phyloP scores from a whole-genome alignment of 2,888 invertebrate genomes.

The Macrosiphum euphorbiae region DNA sequence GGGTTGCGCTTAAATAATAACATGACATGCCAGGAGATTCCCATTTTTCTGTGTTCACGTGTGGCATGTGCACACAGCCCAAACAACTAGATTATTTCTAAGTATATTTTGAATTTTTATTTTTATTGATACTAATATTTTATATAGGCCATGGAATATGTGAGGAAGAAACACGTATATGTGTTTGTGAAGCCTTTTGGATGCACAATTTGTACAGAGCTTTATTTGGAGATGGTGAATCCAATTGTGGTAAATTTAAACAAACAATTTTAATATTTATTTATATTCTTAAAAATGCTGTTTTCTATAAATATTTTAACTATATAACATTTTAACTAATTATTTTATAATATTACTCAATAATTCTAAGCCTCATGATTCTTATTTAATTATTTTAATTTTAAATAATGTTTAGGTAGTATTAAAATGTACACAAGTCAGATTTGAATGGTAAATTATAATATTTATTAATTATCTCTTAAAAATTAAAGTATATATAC shows the following conservation, averaged over 20 bases:
- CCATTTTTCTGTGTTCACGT: too few species aligned
- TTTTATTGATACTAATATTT: conserved; percentile 27
- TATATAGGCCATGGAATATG: conserved; percentile 83
- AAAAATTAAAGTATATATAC: not conserved
- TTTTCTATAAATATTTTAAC: not conserved
- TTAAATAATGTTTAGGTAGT: not conserved
- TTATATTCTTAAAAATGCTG: not conserved
- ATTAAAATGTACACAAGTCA: not conserved
- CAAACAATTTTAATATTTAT: not conserved
- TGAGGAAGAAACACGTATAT: conserved; percentile 84
- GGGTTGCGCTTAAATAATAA: too few species aligned
- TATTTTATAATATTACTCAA: not conserved
- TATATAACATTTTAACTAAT: not conserved
- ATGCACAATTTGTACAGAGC: conserved; percentile 86
- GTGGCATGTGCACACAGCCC: too few species aligned
- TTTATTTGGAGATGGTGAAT: conserved; percentile 78
- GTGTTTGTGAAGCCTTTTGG: conserved; percentile 96
- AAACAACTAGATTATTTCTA: not conserved
- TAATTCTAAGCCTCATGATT: not conserved
- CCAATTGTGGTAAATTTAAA: conserved; percentile 81
- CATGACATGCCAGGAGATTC: too few species aligned
- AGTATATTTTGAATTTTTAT: not conserved
- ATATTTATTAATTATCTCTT: not conserved
- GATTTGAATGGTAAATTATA: not conserved
- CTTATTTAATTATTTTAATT: not conserved